Evolutionary conservation across 2,113 vertebrate species (phyloP), one percentile per base, ranked within the genome.

Genomic region (Microtus ochrogaster): DNA sequence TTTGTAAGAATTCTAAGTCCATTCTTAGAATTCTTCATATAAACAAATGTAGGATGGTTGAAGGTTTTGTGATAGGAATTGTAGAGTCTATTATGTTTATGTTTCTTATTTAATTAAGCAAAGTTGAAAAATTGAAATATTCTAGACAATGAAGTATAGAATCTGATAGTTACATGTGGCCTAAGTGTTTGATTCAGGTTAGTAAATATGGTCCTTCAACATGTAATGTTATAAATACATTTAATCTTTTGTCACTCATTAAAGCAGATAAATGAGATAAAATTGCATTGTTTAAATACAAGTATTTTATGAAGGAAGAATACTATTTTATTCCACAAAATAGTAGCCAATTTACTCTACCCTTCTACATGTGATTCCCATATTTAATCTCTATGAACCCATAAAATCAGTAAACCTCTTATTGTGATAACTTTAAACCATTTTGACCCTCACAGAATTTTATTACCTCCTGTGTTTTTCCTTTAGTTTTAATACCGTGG

Each of bases 401-500:
- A 95, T 90, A 39, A 88, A 87, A 96, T 95, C 52, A 81, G 79
- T 88, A 95, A 91, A 65, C 7, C 5, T 78, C 36, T 93, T 85
- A 78, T 91, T 73, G 79, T 95, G 61, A 74, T 78, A 94, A 96
- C 49, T 96, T 79, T 78, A 84, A 94, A 95, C 47, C 13, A 93
- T 95, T 89, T 41, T 96, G 78, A 88, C 91, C 49, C 41, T 78
- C 47, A 91, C 26, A 92, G 97, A 98, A 97, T 81, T 92, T 85
- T 90, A 97, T 81, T 90, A 17, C 0, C 7, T 2, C 78, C 22
- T 92, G 88, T 94, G 76, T 13, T 88, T 96, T 97, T 55, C 30
- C 36, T 78, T 65, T 61, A 30, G 93, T 92, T 92, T 91, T 41
- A 87, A 94, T 97, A 86, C 14, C 0, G 68, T 63, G 55, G 90